phyloP scores from a whole-genome alignment of 2,888 invertebrate genomes.

The Campoplex nolae region DNA sequence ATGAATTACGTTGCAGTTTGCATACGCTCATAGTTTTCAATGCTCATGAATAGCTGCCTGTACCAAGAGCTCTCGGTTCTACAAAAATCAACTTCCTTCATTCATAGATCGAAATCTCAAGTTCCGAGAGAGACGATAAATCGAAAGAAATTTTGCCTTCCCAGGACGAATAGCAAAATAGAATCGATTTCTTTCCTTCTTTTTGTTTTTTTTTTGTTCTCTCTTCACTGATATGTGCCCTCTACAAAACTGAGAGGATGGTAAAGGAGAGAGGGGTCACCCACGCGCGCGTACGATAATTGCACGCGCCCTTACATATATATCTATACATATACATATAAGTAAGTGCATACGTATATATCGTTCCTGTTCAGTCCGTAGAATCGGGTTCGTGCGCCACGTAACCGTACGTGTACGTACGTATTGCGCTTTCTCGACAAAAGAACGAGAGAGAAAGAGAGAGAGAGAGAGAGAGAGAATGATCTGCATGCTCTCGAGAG shows the following conservation, averaged over 20 bases:
- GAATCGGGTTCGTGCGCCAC: conserved; percentile 66
- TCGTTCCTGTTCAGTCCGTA: conserved; percentile 65
- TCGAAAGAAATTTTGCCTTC: conserved; percentile 4
- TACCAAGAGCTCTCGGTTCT: neutral
- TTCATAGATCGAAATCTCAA: conserved; percentile 1
- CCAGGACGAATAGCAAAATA: conserved; percentile 31
- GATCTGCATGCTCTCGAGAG: conserved; percentile 69
- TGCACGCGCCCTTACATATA: conserved; percentile 78
- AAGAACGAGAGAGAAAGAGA: conserved; percentile 70
- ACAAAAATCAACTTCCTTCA: neutral
- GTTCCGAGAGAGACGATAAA: neutral
- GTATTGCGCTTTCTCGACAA: conserved; percentile 69
- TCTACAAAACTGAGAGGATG: conserved; percentile 42
- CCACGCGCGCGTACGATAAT: conserved; percentile 84
- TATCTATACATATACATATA: conserved; percentile 32
- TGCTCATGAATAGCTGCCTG: too few species aligned
- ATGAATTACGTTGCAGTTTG: too few species aligned
- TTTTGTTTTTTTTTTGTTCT: conserved; percentile 37
- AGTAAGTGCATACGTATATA: conserved; percentile 52
- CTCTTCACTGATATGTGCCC: conserved; percentile 49
- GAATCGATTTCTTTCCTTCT: conserved; percentile 14
- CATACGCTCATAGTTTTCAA: too few species aligned
- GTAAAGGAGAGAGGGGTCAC: conserved; percentile 79
- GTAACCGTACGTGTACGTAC: conserved; percentile 64
- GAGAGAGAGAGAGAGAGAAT: conserved; percentile 70